Conservation (phyloP, 2,888 invertebrate genomes). For the Drosophila borealis region DNA sequence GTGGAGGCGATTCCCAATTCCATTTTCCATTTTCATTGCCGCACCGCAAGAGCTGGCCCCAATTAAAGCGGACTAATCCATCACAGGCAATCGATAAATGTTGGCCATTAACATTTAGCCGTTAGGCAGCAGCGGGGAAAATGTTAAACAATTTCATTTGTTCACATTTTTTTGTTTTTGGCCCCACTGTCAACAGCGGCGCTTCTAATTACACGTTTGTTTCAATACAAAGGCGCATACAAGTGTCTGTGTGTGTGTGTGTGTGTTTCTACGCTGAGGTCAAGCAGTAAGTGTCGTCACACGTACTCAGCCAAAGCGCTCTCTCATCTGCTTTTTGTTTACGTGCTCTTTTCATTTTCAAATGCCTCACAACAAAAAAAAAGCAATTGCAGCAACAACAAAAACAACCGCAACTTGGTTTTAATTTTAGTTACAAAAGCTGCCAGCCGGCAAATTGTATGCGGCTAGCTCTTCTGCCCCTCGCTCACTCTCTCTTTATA, state of each 20-base stretch:
- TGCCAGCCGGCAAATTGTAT: constrained; percentile 40
- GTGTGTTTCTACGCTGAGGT: constrained; percentile 44
- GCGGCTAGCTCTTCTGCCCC: not conserved
- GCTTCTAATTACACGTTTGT: constrained; percentile 56
- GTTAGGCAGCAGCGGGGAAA: not conserved
- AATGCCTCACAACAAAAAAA: constrained; percentile 25
- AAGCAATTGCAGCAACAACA: constrained; percentile 14
- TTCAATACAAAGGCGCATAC: constrained; percentile 13
- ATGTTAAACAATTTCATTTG: constrained; percentile 35
- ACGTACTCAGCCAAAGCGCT: constrained; percentile 27
- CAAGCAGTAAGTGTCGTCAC: constrained; percentile 50
- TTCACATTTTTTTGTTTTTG: constrained; percentile 30
- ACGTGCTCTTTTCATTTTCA: constrained; percentile 63
- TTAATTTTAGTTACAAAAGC: constrained; percentile 56
- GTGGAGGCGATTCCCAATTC: constrained; percentile 12
- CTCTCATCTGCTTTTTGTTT: constrained; percentile 64
- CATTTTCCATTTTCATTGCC: constrained; percentile 12
- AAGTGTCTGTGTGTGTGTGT: constrained; percentile 11
- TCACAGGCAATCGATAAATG: constrained; percentile 59
- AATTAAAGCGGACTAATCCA: constrained; percentile 46
- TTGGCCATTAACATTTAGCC: constrained; percentile 40
- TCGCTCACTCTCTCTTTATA: not conserved
- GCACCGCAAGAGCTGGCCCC: constrained; percentile 10
- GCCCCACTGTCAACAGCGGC: constrained; percentile 61
- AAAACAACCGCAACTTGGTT: constrained; percentile 16